These are phyloP conservation scores for Patella depressa DNA, from an alignment of 2,888 invertebrate species.

Conservation along the genomic window DNA sequence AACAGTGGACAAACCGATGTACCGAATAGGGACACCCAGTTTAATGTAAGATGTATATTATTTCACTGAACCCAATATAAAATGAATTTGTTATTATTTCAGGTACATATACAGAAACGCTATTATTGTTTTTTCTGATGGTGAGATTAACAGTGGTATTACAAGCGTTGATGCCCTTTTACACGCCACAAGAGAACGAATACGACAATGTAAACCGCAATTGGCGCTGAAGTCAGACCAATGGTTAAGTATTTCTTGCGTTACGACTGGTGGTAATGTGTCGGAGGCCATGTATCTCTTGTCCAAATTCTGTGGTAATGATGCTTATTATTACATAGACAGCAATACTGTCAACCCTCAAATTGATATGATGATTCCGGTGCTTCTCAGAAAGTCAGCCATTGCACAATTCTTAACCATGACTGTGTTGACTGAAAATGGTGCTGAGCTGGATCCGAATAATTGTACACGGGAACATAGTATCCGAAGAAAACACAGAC, in stretches of 20 bases:
- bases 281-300: slow-evolving; percentile 59
- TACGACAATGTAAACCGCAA: slow-evolving; percentile 47
- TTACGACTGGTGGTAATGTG: slow-evolving; percentile 58
- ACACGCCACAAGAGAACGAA: slow-evolving; percentile 53
- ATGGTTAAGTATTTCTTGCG: slow-evolving; percentile 61
- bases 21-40: too few relatives aligned
- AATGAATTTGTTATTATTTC: slow-evolving; percentile 13
- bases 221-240: slow-evolving; percentile 54
- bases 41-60: too few relatives aligned
- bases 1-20: too few relatives aligned
- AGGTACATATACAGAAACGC: slow-evolving; percentile 53
- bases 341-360: slow-evolving; percentile 51
- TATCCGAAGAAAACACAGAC: slow-evolving; percentile 32
- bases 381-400: slow-evolving; percentile 57
- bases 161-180: slow-evolving; percentile 51
- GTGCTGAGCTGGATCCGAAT: slow-evolving; percentile 39
- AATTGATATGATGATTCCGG: slow-evolving; percentile 59
- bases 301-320: slow-evolving; percentile 62
- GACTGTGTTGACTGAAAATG: slow-evolving; percentile 38
- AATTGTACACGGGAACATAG: slow-evolving; percentile 49
- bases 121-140: slow-evolving; percentile 64
- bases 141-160: slow-evolving; percentile 64
- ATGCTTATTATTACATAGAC: slow-evolving; percentile 63
- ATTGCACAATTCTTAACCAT: slow-evolving; percentile 58
- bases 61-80: too few relatives aligned